phyloP scores from a whole-genome alignment of 2,113 vertebrate genomes.

The Muntiacus muntjak region DNA sequence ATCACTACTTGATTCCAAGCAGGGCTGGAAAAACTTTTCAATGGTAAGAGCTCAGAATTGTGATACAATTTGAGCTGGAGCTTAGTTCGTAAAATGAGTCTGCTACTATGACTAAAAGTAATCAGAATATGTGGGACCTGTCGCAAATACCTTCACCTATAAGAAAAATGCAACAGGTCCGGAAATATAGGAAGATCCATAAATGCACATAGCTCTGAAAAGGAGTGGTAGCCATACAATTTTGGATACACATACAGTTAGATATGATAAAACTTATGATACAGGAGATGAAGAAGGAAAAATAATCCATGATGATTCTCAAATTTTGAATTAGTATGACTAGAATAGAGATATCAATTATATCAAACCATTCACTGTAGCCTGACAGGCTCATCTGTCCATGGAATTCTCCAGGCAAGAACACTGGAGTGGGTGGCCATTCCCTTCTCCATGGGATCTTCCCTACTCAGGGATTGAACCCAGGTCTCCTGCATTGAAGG shows the following conservation, averaged over 20 bases:
- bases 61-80: neutral
- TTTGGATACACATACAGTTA: neutral
- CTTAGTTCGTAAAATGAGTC: neutral
- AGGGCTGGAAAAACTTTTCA: neutral
- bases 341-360: neutral
- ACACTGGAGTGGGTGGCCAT: neutral
- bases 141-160: neutral
- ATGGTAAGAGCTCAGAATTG: neutral
- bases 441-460: neutral
- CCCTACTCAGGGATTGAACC: neutral
- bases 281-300: neutral
- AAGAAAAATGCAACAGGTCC: neutral
- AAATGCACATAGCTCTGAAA: neutral
- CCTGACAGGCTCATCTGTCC: neutral
- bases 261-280: neutral
- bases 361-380: neutral
- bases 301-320: neutral
- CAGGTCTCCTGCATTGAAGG: neutral
- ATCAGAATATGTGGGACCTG: neutral
- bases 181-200: neutral
- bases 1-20: neutral
- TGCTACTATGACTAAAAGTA: neutral
- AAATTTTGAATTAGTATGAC: neutral
- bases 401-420: neutral
- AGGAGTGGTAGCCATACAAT: neutral